Evolutionary conservation across 2,797 vertebrate species (phyloP).

Genomic region (Hapalemur alaotrensis): DNA sequence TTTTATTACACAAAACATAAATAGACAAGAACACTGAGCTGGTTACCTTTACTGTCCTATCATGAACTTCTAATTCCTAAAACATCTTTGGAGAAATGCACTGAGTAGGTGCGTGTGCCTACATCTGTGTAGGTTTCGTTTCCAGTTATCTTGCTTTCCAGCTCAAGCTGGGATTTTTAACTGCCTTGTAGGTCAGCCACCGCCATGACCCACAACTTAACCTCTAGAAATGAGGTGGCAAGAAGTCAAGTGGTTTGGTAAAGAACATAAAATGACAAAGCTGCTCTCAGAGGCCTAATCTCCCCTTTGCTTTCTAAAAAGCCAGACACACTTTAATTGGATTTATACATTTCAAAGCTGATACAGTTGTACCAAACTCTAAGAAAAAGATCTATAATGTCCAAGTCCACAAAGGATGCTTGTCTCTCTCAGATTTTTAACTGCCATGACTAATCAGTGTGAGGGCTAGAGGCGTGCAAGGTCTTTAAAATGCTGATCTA

Average conservation of each 20-base stretch:
- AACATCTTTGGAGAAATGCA: background rate
- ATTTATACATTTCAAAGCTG: constrained; percentile 72
- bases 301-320: constrained; percentile 47
- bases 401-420: constrained; percentile 69
- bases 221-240: constrained; percentile 49
- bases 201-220: constrained; percentile 13
- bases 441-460: constrained; percentile 65
- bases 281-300: constrained; percentile 12
- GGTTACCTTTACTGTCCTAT: background rate
- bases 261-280: constrained; percentile 49
- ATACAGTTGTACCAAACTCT: constrained; percentile 34
- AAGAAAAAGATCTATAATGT: constrained; percentile 62
- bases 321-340: constrained; percentile 64
- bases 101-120: background rate
- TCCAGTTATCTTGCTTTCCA: background rate
- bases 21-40: background rate
- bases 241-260: constrained; percentile 53
- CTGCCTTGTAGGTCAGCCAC: background rate
- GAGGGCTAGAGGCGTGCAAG: constrained; percentile 56
- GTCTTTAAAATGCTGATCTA: constrained; percentile 72
- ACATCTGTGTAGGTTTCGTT: background rate
- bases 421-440: constrained; percentile 63
- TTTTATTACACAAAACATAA: constrained; percentile 22
- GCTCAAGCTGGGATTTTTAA: constrained; percentile 13
- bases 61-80: background rate